phyloP scores from a whole-genome alignment of 2,797 vertebrate species.

The Tympanoctomys barrerae region DNA sequence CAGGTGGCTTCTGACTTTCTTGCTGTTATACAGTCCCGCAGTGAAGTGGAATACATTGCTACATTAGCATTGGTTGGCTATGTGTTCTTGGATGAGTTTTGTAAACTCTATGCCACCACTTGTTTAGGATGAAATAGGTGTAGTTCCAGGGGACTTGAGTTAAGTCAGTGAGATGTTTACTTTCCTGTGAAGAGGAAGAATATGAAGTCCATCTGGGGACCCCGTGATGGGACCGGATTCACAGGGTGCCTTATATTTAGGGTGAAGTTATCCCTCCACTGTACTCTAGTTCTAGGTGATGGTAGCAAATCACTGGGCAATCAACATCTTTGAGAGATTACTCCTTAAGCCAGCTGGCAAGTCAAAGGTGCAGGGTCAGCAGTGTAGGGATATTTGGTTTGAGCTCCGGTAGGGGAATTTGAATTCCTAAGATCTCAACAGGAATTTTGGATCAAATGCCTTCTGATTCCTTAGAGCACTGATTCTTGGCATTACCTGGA shows the following conservation, averaged over 20 bases:
- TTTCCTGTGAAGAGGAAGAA: not conserved
- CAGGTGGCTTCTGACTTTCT: not conserved
- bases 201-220: accelerated
- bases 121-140: not conserved
- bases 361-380: not conserved
- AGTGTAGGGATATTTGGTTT: not conserved
- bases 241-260: not conserved
- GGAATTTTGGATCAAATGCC: not conserved
- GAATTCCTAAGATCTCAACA: not conserved
- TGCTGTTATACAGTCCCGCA: not conserved
- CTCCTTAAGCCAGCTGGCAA: not conserved
- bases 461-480: not conserved
- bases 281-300: not conserved
- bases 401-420: not conserved
- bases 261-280: not conserved
- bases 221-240: not conserved
- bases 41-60: not conserved
- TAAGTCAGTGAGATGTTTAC: not conserved
- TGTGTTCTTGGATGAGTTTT: not conserved
- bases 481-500: not conserved
- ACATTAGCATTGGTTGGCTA: not conserved
- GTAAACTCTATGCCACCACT: not conserved
- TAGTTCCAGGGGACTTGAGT: too few relatives aligned
- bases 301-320: not conserved
- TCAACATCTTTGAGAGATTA: not conserved